Base-by-base conservation (phyloP, 1,140 invertebrate species). In the Rhyzopertha dominica region DNA sequence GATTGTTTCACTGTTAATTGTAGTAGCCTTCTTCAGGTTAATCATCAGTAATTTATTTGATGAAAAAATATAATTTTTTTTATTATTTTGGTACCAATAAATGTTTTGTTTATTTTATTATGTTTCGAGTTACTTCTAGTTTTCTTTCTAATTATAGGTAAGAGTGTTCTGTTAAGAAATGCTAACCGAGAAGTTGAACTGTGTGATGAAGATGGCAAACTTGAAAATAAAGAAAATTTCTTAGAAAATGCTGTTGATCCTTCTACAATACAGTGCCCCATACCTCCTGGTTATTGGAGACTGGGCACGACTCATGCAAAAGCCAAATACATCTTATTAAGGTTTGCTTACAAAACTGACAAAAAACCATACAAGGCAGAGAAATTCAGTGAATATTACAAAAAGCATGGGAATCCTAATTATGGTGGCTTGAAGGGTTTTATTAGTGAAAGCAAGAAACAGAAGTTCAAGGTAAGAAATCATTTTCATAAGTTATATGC, bases 231-330 rank as follows among this genome's bases (percentile, higher is more conserved):
- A 52, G 22, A 38, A 8, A 32, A 22, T 13, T 9, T 24, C 23
- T 40, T 53, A 10, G 29, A 65, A 47, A 61, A 71, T 51, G 37
- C 44, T 12, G 63, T 77, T 31, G 58, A 62, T 40, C 53, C 71
- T 10, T 69, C 68, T 41, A 70, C 75, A 42, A 74, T 80, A 18
- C 60, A 67, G 19, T 70, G 72, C 49, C 73, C 76, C 4, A 68
- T 81, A 32, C 83, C 83, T 13, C 80, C 81, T 23, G 82, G 87
- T 26, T 75, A 78, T 59, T 90, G 86, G 87, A 70, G 86, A 47
- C 76, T 86, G 65, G 86, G 84, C 7, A 57, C 75, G 2, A 56
- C 74, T 45, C 69, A 70, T 65, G 63, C 69, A 8, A 81, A 84
- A 62, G 74, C 79, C 7, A 80, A 82, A 64, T 74, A 72, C 42